Evolutionary conservation across 2,113 vertebrate species (phyloP).

Genomic region (Cololabis saira): DNA sequence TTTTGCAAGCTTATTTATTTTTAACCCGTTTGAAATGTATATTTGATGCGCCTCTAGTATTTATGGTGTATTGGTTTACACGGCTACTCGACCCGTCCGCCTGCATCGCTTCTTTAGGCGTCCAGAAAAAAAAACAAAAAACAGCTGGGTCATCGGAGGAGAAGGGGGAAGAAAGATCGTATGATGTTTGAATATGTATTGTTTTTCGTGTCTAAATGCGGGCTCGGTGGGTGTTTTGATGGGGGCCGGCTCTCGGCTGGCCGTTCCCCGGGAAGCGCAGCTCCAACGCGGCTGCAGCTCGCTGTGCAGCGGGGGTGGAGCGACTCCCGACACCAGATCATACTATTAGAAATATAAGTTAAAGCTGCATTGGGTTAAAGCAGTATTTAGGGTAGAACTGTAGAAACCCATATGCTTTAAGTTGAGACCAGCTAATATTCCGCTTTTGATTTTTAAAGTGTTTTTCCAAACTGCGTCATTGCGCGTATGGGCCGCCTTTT

Average conservation of each 20-base stretch:
- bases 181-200: not conserved
- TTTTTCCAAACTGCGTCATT: conserved; percentile 84
- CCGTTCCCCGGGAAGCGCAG: conserved; percentile 53
- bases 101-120: not conserved
- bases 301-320: conserved; percentile 36
- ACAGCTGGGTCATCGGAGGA: no score
- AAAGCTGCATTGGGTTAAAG: not conserved
- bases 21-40: conserved; percentile 76
- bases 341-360: conserved; percentile 25
- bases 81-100: not conserved
- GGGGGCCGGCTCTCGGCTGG: conserved; percentile 30
- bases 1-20: conserved; percentile 73
- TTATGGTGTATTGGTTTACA: conserved; percentile 69
- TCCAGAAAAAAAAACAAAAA: no score
- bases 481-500: conserved; percentile 49
- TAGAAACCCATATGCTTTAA: not conserved
- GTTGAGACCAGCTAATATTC: not conserved
- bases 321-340: conserved; percentile 11
- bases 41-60: conserved; percentile 73
- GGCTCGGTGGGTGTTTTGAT: conserved; percentile 6
- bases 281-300: conserved; percentile 52
- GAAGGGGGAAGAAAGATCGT: no score
- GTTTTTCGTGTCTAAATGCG: conserved; percentile 20
- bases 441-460: conserved; percentile 66
- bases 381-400: not conserved